Percentiles rank a stretch among this genome's conserved stretches.
Conservation (phyloP, 2,113 vertebrate species). For the Falco punctatus region DNA sequence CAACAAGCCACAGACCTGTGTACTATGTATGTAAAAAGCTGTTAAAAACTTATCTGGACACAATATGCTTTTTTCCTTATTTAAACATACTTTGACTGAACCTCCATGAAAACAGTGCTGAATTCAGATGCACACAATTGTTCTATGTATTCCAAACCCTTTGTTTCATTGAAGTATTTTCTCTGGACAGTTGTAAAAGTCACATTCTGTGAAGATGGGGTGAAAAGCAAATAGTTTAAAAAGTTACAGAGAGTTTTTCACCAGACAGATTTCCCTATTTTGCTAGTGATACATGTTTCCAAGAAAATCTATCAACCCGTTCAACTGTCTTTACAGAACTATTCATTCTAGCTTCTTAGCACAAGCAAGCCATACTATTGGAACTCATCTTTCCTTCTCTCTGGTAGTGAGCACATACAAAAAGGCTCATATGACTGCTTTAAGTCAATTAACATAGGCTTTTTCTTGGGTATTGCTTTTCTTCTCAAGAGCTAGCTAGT, state of each 20-base stretch:
- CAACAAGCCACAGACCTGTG: neutral
- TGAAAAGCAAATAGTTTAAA: neutral
- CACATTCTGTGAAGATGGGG: slow-evolving; percentile 78
- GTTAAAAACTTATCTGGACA: neutral
- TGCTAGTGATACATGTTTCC: neutral
- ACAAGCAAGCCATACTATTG: neutral
- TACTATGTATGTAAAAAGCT: neutral
- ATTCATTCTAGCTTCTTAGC: neutral
- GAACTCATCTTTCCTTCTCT: neutral
- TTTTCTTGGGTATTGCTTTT: neutral
- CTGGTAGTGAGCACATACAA: neutral
- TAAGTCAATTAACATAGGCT: neutral
- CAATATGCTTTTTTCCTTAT: neutral
- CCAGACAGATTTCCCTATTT: neutral
- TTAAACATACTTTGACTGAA: slow-evolving; percentile 89
- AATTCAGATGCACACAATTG: slow-evolving; percentile 92
- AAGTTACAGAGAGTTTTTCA: neutral
- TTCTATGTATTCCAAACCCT: slow-evolving; percentile 93
- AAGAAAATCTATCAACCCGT: neutral
- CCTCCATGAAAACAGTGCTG: slow-evolving; percentile 90
- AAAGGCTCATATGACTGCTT: neutral
- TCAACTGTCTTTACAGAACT: neutral
- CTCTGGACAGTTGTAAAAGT: slow-evolving; percentile 90
- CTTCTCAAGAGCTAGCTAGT: neutral
- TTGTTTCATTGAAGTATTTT: slow-evolving; percentile 97